Evolutionary conservation across 2,113 vertebrate species (phyloP), one percentile per base, ranked within the genome.

Genomic region (Fregetta grallaria): DNA sequence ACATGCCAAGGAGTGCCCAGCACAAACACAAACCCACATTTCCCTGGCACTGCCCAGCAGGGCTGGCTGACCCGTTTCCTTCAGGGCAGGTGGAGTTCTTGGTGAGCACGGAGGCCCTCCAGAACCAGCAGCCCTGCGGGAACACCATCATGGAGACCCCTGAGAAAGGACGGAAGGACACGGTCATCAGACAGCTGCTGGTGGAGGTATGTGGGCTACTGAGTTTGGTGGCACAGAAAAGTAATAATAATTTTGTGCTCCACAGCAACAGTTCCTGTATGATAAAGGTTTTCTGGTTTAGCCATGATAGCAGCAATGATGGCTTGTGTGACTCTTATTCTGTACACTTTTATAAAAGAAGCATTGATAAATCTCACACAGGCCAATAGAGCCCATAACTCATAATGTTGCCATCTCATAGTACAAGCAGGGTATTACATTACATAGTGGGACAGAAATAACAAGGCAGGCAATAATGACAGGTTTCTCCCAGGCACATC

Each of bases 131-230:
- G 25, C 90, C 89, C 13, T 98, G 97, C 0, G 75, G 97, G 34
- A 97, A 96, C 0, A 1, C 40, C 19, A 10, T 98, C 4, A 98
- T 98, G 80, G 96, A 79, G 15, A 96, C 97, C 7, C 98, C 98
- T 32, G 96, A 98, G 34, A 98, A 98, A 94, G 98, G 99, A 11
- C 92, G 81, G 40, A 98, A 98, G 13, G 99, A 99, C 36, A 94
- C 90, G 0, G 98, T 99, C 79, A 98, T 98, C 65, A 96, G 94
- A 15, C 74, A 97, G 47, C 97, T 99, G 56, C 97, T 98, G 53
- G 98, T 99, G 47, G 98, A 99, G 98, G 99, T 99, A 65, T 0
- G 74, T 34, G 78, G 53, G 40, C 15, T 90, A 47, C 44, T 72
- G 7, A 10, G 36, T 88, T 58, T 15, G 47, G 26, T 15, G 42